Evolutionary conservation across 2,888 invertebrate species (phyloP).

Genomic region (Chloromyia formosa): DNA sequence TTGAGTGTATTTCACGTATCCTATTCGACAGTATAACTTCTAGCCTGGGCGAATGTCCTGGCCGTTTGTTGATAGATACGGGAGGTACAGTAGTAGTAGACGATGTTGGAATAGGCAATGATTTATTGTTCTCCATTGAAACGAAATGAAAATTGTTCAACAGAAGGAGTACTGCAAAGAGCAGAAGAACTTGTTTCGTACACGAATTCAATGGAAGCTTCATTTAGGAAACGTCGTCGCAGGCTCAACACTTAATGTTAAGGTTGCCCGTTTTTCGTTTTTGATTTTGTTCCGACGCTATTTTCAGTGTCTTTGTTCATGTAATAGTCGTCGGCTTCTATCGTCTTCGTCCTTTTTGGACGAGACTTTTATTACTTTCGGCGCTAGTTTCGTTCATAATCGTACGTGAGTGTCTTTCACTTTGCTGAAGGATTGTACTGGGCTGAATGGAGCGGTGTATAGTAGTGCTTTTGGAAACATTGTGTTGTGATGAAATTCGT

Average conservation of each 20-base stretch:
- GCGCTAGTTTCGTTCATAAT: not conserved
- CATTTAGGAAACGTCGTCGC: conserved; percentile 57
- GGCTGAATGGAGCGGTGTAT: too few relatives aligned
- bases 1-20: conserved; percentile 53
- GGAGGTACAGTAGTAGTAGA: not conserved
- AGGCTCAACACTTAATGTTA: conserved; percentile 40
- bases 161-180: conserved; percentile 62
- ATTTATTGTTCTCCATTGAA: conserved; percentile 23
- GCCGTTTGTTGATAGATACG: not conserved
- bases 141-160: conserved; percentile 56
- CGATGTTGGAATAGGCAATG: not conserved
- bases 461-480: too few relatives aligned
- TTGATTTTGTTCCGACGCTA: not conserved
- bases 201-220: conserved; percentile 62
- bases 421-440: too few relatives aligned
- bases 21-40: conserved; percentile 44
- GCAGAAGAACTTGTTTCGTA: conserved; percentile 64
- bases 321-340: conserved; percentile 5
- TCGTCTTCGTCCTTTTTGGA: conserved; percentile 33
- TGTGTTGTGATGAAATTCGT: too few relatives aligned
- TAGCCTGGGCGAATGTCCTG: not conserved
- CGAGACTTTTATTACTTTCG: not conserved
- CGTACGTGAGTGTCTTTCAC: not conserved
- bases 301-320: not conserved
- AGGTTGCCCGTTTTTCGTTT: conserved; percentile 1